Conservation (phyloP, 2,113 vertebrate species). For the Chionis minor region DNA sequence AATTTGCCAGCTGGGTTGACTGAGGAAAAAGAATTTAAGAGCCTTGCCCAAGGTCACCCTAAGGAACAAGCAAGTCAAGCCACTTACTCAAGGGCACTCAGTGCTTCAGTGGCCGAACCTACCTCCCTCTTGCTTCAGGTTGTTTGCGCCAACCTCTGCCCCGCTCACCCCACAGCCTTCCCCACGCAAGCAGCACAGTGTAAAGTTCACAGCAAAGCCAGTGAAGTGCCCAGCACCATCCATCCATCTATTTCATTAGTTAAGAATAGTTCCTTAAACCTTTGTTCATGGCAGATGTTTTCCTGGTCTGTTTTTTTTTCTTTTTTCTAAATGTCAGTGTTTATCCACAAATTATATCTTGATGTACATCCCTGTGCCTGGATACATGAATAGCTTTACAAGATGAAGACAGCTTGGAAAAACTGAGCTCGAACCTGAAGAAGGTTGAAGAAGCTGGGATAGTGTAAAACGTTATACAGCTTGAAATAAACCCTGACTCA, state of each 20-base stretch:
- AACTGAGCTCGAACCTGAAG: slow-evolving; percentile 1
- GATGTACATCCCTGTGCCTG: not conserved
- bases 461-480: not conserved
- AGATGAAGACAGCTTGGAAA: not conserved
- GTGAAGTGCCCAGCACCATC: slow-evolving; percentile 22
- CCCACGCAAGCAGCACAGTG: slow-evolving; percentile 54
- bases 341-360: slow-evolving; percentile 2
- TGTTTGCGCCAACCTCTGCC: slow-evolving; percentile 67
- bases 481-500: not conserved
- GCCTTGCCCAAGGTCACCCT: slow-evolving; percentile 74
- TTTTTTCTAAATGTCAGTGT: slow-evolving; percentile 16
- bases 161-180: slow-evolving; percentile 42
- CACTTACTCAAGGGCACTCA: slow-evolving; percentile 68
- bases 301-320: not conserved
- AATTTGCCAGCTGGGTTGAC: slow-evolving; percentile 59
- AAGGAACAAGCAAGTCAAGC: slow-evolving; percentile 65
- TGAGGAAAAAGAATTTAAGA: slow-evolving; percentile 68
- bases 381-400: not conserved
- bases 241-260: slow-evolving; percentile 39
- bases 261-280: slow-evolving; percentile 62
- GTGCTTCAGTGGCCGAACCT: not conserved
- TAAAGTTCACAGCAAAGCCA: slow-evolving; percentile 62
- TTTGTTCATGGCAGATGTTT: slow-evolving; percentile 54
- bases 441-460: not conserved
- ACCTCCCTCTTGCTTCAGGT: slow-evolving; percentile 49